These are phyloP conservation scores for Heliconius cydno DNA, from an alignment of 2,888 invertebrate genomes.

Conservation along the genomic window DNA sequence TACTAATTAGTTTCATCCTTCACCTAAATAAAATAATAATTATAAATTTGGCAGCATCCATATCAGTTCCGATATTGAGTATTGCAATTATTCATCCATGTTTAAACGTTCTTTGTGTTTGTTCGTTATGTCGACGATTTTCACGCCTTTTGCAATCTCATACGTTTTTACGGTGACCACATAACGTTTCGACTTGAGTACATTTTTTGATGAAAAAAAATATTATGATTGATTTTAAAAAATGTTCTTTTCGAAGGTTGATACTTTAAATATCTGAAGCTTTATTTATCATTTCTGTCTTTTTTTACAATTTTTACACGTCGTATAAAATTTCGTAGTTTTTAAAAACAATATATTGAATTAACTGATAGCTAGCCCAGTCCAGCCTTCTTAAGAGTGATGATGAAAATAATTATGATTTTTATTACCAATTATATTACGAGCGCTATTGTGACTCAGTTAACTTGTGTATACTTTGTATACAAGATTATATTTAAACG, in stretches of 20 bases:
- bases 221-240: background rate
- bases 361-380: too few species aligned
- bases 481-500: too few species aligned
- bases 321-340: too few species aligned
- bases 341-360: too few species aligned
- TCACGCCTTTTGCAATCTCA: constrained; percentile 21
- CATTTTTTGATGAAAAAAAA: background rate
- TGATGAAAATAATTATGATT: background rate
- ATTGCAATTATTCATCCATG: constrained; percentile 11
- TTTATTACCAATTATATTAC: background rate
- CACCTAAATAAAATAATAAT: too few species aligned
- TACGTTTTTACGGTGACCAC: constrained; percentile 6
- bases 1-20: too few species aligned
- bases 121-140: constrained; percentile 22
- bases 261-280: background rate
- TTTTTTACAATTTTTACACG: too few species aligned
- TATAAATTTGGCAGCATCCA: constrained; percentile 7
- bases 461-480: background rate
- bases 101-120: constrained; percentile 8
- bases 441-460: background rate
- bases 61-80: constrained; percentile 14
- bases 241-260: background rate
- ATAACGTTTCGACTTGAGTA: background rate
- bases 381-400: background rate
- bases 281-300: background rate